phyloP scores from a whole-genome alignment of 2,888 invertebrate species.

The Pammene fasciana region DNA sequence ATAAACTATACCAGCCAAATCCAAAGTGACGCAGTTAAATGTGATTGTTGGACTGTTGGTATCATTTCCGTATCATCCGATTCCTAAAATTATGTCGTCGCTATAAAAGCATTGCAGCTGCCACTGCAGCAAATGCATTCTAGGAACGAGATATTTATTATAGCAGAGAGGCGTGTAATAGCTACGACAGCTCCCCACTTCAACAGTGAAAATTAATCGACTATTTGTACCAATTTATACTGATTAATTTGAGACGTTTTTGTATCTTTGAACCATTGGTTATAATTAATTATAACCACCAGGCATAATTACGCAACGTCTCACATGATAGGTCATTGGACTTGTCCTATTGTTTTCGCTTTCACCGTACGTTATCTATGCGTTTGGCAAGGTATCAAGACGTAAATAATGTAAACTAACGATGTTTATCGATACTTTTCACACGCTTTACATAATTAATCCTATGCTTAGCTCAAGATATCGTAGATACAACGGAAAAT shows the following conservation, averaged over 20 bases:
- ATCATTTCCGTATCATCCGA: constrained; percentile 36
- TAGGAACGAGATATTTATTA: constrained; percentile 29
- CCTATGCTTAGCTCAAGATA: constrained; percentile 1
- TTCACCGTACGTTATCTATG: constrained; percentile 46
- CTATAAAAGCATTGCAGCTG: constrained; percentile 36
- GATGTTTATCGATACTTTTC: constrained; percentile 22
- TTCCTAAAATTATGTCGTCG: constrained; percentile 33
- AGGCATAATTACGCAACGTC: constrained; percentile 34
- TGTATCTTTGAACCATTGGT: neutral
- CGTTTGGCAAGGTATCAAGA: constrained; percentile 62
- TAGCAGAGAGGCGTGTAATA: constrained; percentile 15
- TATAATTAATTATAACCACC: constrained; percentile 17
- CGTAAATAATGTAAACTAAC: constrained; percentile 46
- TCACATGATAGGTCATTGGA: constrained; percentile 39
- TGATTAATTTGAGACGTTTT: constrained; percentile 20
- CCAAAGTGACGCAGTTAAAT: constrained; percentile 28
- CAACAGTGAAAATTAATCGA: constrained; percentile 15
- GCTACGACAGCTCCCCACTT: neutral
- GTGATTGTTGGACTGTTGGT: constrained; percentile 9
- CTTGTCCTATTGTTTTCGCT: constrained; percentile 52
- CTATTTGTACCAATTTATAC: constrained; percentile 21
- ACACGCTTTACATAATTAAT: constrained; percentile 18
- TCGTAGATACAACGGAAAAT: neutral
- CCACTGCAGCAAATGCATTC: constrained; percentile 33
- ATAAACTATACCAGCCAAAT: constrained; percentile 15